These are phyloP conservation scores for Syngnathus typhle DNA, from an alignment of 2,113 vertebrate genomes.

Conservation along the genomic window DNA sequence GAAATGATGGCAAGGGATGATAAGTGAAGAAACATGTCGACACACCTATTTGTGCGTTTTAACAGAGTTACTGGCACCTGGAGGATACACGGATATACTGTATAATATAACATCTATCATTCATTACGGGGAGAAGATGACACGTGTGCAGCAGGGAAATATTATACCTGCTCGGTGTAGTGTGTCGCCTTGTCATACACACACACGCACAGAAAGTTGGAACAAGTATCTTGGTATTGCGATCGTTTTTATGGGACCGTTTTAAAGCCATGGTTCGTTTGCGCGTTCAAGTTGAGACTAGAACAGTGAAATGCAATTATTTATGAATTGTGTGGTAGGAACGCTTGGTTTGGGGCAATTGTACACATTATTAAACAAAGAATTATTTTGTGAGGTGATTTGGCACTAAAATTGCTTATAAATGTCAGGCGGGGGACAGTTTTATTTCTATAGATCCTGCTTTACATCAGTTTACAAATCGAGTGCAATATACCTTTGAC, in stretches of 20 bases:
- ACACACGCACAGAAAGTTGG: not conserved
- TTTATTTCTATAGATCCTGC: not conserved
- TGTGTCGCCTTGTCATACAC: slow-evolving; percentile 30
- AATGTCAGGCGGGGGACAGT: not conserved
- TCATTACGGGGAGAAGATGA: slow-evolving; percentile 41
- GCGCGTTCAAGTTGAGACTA: not conserved
- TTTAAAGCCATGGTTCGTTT: not conserved
- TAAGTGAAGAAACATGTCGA: slow-evolving; percentile 27
- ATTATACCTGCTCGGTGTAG: slow-evolving; percentile 30
- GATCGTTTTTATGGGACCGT: not conserved
- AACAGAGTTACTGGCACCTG: slow-evolving; percentile 47
- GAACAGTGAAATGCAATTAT: not conserved
- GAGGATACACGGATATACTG: slow-evolving; percentile 21
- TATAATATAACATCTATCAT: not conserved
- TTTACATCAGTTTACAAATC: slow-evolving; percentile 8
- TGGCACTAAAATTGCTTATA: not conserved
- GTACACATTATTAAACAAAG: too few relatives aligned
- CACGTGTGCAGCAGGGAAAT: slow-evolving; percentile 39
- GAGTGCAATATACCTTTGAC: too few relatives aligned
- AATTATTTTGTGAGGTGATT: not conserved
- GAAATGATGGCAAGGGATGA: slow-evolving; percentile 33
- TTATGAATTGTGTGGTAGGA: not conserved
- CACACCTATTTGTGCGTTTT: slow-evolving; percentile 8
- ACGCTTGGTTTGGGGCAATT: not conserved
- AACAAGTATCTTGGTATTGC: not conserved